Conservation (phyloP, 2,113 vertebrate species). For the Grallaria varia region DNA sequence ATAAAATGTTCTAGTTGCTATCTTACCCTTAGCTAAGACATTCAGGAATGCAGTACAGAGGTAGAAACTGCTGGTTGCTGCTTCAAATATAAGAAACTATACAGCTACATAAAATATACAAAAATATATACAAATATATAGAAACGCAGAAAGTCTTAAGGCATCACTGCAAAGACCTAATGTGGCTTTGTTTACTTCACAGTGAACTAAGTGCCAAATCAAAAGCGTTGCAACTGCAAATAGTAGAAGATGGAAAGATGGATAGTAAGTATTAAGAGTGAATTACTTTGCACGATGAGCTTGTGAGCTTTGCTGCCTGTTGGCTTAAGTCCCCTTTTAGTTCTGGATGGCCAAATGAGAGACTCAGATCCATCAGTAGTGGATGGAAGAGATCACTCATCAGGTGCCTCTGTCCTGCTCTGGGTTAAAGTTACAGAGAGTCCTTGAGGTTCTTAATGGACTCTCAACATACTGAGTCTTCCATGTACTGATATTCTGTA, state of each 20-base stretch:
- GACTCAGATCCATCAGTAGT: neutral
- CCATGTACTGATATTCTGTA: neutral
- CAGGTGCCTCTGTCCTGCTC: neutral
- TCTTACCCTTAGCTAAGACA: too few species aligned
- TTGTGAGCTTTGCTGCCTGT: neutral
- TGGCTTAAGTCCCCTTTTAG: neutral
- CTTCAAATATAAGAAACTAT: too few species aligned
- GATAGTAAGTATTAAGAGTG: slow-evolving; percentile 78
- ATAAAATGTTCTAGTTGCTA: too few species aligned
- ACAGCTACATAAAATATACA: too few species aligned
- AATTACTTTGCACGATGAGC: neutral
- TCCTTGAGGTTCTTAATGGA: neutral
- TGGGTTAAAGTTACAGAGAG: neutral
- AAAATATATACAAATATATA: too few species aligned
- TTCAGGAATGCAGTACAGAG: too few species aligned
- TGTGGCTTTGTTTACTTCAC: neutral
- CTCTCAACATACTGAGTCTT: neutral
- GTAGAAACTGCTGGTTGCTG: too few species aligned
- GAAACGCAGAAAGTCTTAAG: too few species aligned
- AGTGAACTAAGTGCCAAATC: slow-evolving; percentile 95
- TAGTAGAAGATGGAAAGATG: slow-evolving; percentile 75
- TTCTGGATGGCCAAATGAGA: neutral
- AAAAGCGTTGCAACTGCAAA: slow-evolving; percentile 83
- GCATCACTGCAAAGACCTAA: slow-evolving; percentile 7
- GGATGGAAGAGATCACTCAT: neutral